Base-by-base conservation (phyloP, 2,797 vertebrate genomes). In the Amblyopsis hoosieri region DNA sequence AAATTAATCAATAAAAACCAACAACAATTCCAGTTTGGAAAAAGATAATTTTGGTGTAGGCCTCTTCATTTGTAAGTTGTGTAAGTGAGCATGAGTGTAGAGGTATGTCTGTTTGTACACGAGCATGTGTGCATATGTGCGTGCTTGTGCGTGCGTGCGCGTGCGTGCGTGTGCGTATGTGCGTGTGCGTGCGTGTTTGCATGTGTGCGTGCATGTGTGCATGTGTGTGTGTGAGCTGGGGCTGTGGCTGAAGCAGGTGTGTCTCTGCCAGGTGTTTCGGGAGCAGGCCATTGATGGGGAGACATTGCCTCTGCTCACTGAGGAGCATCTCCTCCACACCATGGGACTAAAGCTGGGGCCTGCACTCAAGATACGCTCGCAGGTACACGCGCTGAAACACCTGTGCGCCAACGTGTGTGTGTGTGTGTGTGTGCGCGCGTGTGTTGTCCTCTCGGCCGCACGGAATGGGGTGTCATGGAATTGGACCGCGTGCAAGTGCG, bases 251-350 rank as follows among this genome's bases (percentile, higher is more conserved):
- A 12, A 48, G 47, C n/a, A 48, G 85, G 86, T 90, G 87, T 91
- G 77, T 90, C 80, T 88, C 78, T 54, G 84, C 62, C 80, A 99
- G 97, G 96, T 98, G 81, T 99, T 99, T 92, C 93, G 94, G 75
- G 97, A 98, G 77, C 97, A 99, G 88, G 95, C 95, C 37, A 98
- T 99, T 2, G 97, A 99, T 0, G 97, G 97, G 0, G 97, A 99
- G 92, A 97, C 97, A 37, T 80, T 99, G 80, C 96, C 97, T 13
- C 91, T 99, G 58, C 93, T 99, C 88, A 99, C 96, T 0, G 97
- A 99, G 69, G 96, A 98, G 83, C 97, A 99, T 81, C 89, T 99
- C 66, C 94, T 99, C 73, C 97, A 90, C 91, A 98, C 95, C 83
- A 96, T 99, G 97, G 96, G 97, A 79, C 92, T 99, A 72, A 99